These are phyloP conservation scores for Percopsis transmontana DNA, from an alignment of 2,113 vertebrate genomes.

Conservation along the genomic window DNA sequence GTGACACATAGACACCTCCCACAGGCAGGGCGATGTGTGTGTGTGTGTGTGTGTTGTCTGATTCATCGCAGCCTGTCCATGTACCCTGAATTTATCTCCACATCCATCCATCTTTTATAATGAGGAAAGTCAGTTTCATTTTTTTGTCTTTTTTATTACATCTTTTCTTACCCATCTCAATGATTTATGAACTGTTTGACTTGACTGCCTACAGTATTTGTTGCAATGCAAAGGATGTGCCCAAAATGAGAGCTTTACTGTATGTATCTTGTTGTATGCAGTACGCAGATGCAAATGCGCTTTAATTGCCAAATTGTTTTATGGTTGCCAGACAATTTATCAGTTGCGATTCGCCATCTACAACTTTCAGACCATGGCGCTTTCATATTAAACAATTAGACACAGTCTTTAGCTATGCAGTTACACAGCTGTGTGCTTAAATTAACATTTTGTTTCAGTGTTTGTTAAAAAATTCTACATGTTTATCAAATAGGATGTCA, in stretches of 20 bases:
- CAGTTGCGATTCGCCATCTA: slow-evolving; percentile 5
- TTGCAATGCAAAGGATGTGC: slow-evolving; percentile 41
- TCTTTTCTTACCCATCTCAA: slow-evolving; percentile 52
- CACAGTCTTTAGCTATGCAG: slow-evolving; percentile 5
- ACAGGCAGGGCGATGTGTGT: slow-evolving; percentile 7
- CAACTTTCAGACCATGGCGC: slow-evolving; percentile 25
- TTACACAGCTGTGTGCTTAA: slow-evolving; percentile 34
- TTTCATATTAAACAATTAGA: slow-evolving; percentile 48
- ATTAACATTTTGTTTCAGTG: slow-evolving; percentile 41
- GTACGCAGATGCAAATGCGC: neutral
- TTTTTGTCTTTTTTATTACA: slow-evolving; percentile 24
- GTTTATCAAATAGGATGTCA: slow-evolving; percentile 4
- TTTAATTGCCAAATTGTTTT: neutral
- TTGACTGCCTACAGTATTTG: slow-evolving; percentile 44
- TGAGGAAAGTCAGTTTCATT: slow-evolving; percentile 40
- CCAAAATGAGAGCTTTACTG: neutral
- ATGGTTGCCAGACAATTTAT: neutral
- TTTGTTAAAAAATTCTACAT: neutral
- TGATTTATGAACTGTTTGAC: slow-evolving; percentile 72
- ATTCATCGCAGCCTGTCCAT: slow-evolving; percentile 15
- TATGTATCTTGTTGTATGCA: neutral
- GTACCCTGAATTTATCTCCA: slow-evolving; percentile 54
- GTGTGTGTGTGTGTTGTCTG: slow-evolving; percentile 1
- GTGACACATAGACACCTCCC: neutral
- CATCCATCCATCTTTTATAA: slow-evolving; percentile 73